Conservation (phyloP, 2,888 invertebrate genomes). For the Acanthosepion pharaonis region DNA sequence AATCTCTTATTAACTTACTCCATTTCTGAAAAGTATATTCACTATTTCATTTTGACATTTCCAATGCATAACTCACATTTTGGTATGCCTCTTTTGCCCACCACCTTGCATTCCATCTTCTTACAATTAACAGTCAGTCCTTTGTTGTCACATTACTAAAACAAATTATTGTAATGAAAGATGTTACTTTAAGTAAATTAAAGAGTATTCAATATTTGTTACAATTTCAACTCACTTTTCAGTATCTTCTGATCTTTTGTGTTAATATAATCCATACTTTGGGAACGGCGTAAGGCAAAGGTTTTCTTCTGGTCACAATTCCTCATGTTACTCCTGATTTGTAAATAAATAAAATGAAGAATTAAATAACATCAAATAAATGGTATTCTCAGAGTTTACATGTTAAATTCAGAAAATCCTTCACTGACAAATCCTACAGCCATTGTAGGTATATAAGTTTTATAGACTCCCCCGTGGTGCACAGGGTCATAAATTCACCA, state of each 20-base stretch:
- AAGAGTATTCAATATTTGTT: neutral
- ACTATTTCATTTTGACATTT: too few relatives aligned
- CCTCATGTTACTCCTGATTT: neutral
- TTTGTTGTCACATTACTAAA: too few relatives aligned
- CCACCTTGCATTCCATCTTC: too few relatives aligned
- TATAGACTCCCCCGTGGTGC: too few relatives aligned
- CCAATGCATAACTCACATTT: too few relatives aligned
- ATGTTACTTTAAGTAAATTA: neutral
- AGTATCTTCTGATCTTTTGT: constrained; percentile 9
- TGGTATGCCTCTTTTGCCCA: too few relatives aligned
- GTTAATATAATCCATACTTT: neutral
- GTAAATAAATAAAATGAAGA: neutral
- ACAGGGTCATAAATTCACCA: too few relatives aligned
- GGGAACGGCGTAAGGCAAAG: neutral
- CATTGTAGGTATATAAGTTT: too few relatives aligned
- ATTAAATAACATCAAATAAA: neutral
- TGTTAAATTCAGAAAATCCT: neutral
- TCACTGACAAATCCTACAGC: neutral
- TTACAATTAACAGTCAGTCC: too few relatives aligned
- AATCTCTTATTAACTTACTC: too few relatives aligned
- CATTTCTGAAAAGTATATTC: too few relatives aligned
- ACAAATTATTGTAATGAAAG: neutral
- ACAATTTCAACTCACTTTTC: constrained; percentile 12
- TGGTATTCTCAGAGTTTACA: neutral
- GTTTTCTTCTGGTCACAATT: neutral